Evolutionary conservation across 1,140 invertebrate genomes (phyloP).

Genomic region (Caenorhabditis briggsae): DNA sequence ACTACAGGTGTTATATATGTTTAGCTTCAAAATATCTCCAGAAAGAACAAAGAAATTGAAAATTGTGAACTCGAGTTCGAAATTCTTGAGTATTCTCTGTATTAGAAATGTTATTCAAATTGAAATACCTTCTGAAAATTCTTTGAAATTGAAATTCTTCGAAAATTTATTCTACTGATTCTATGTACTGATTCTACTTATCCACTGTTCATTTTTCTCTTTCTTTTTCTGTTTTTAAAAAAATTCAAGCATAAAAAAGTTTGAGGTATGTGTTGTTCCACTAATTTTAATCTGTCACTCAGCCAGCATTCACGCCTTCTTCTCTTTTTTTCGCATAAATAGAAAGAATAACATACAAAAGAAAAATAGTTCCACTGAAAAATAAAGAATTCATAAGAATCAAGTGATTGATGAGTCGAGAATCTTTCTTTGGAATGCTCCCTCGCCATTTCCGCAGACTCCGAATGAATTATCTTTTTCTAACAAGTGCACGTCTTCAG

Average conservation of each 20-base stretch:
- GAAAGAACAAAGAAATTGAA: too few relatives aligned
- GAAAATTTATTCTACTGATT: too few relatives aligned
- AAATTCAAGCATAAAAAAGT: constrained; percentile 11
- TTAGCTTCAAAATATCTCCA: too few relatives aligned
- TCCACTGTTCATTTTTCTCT: neutral
- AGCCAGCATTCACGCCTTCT: neutral
- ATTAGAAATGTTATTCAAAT: too few relatives aligned
- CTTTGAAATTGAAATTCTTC: too few relatives aligned
- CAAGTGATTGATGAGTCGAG: neutral
- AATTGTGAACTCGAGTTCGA: too few relatives aligned
- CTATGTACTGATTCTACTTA: too few relatives aligned
- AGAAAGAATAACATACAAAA: neutral
- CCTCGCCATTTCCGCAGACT: constrained; percentile 24
- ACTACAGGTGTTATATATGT: too few relatives aligned
- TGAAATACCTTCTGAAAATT: too few relatives aligned
- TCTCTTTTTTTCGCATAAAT: neutral
- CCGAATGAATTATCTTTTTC: constrained; percentile 11
- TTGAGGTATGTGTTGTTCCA: neutral
- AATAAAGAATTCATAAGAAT: neutral
- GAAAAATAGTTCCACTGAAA: constrained; percentile 1
- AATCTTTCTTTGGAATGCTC: neutral
- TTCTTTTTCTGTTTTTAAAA: neutral
- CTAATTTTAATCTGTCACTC: neutral
- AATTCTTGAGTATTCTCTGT: neutral
- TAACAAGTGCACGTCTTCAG: neutral